Evolutionary conservation across 2,113 vertebrate species (phyloP).

Genomic region (Gadus macrocephalus): DNA sequence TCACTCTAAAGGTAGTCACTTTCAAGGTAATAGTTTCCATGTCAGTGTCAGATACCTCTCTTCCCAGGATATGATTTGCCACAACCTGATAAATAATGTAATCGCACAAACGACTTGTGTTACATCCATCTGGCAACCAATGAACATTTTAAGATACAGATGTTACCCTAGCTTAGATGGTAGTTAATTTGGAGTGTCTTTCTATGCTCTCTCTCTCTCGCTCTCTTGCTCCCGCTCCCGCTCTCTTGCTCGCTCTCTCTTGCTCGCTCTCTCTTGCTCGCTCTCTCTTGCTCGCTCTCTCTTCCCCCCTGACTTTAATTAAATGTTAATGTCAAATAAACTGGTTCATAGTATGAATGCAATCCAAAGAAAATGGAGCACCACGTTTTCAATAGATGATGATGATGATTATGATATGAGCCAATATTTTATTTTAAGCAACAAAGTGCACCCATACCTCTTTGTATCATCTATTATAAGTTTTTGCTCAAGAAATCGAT

Average conservation of each 20-base stretch:
- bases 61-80: conserved; percentile 44
- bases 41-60: conserved; percentile 17
- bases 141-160: conserved; percentile 69
- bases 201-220: conserved; percentile 3
- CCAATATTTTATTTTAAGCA: no score
- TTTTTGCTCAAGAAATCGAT: no score
- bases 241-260: neutral
- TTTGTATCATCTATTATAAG: no score
- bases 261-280: neutral
- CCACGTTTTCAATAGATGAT: no score
- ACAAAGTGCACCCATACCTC: no score
- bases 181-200: conserved; percentile 42
- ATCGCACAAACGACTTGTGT: conserved; percentile 59
- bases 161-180: conserved; percentile 48
- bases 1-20: neutral
- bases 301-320: neutral
- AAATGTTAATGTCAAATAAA: no score
- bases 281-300: neutral
- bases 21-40: conserved; percentile 29
- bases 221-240: no score
- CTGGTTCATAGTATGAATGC: no score
- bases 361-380: no score
- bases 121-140: conserved; percentile 48
- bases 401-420: no score
- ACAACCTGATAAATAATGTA: conserved; percentile 64